A percentile compares a stretch with the other conserved stretches of the same genome.
Conservation (phyloP, 2,888 invertebrate genomes). For the Caprella mutica region DNA sequence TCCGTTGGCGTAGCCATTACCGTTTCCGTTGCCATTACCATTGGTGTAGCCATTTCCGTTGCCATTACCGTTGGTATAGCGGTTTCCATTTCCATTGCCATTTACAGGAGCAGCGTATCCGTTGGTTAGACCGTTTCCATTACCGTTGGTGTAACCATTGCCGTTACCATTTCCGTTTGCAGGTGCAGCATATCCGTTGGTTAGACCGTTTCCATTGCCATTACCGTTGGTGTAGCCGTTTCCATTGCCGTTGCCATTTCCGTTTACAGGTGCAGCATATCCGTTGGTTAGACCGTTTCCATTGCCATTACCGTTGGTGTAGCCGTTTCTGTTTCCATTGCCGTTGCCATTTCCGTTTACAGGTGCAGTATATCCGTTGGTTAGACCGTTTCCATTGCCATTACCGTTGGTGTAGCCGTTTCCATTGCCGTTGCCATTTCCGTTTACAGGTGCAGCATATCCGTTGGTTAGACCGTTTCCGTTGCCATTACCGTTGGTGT, state of each 20-base stretch:
- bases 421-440: background rate
- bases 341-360: background rate
- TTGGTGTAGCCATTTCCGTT: slow-evolving; percentile 9
- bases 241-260: background rate
- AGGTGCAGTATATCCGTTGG: slow-evolving; percentile 5
- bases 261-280: background rate
- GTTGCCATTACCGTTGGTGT: background rate
- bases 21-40: background rate
- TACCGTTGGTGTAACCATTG: background rate
- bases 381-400: slow-evolving; percentile 3
- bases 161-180: slow-evolving; percentile 5
- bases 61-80: background rate
- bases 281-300: background rate
- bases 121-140: background rate
- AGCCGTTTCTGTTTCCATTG: background rate
- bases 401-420: background rate
- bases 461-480: background rate
- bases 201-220: background rate
- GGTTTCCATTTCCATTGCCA: slow-evolving; percentile 11
- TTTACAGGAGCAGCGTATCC: background rate
- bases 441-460: background rate
- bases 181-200: background rate
- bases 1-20: slow-evolving; percentile 10
- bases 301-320: background rate
- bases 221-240: background rate